Percentiles rank a stretch among this genome's conserved stretches.
Conservation (phyloP, 2,113 vertebrate species). For the Chaetura pelagica region DNA sequence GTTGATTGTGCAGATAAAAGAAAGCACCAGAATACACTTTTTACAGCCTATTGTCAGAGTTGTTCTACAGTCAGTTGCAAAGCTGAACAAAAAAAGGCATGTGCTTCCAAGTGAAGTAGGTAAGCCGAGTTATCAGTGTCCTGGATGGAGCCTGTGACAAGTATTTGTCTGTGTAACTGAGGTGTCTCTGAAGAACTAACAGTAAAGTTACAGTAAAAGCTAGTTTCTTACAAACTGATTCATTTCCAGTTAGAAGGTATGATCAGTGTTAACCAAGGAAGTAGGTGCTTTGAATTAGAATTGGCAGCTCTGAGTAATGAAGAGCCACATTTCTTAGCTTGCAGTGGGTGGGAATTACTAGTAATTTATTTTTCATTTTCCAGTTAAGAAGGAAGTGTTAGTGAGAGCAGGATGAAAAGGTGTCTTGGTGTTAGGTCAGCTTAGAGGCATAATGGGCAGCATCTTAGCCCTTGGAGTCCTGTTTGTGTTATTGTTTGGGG, state of each 20-base stretch:
- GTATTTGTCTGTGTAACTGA: not conserved
- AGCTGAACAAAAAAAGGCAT: not conserved
- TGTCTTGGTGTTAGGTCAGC: not conserved
- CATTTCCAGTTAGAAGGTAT: not conserved
- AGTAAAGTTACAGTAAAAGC: not conserved
- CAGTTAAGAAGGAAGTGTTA: not conserved
- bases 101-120: not conserved
- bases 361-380: not conserved
- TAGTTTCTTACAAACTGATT: not conserved
- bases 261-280: not conserved
- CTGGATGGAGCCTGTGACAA: not conserved
- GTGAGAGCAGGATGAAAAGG: not conserved
- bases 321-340: not conserved
- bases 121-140: not conserved
- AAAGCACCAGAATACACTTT: not conserved
- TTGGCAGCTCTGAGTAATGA: not conserved
- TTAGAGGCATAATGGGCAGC: not conserved
- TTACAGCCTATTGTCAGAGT: not conserved
- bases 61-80: not conserved
- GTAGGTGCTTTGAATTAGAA: not conserved
- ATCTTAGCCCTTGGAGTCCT: not conserved
- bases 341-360: not conserved
- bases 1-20: not conserved
- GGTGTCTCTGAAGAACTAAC: not conserved
- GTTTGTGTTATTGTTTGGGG: too few relatives aligned